Percentiles rank a stretch among this genome's conserved stretches.
Conservation (phyloP, 1,140 invertebrate genomes). For the Cyclargus thomasi region DNA sequence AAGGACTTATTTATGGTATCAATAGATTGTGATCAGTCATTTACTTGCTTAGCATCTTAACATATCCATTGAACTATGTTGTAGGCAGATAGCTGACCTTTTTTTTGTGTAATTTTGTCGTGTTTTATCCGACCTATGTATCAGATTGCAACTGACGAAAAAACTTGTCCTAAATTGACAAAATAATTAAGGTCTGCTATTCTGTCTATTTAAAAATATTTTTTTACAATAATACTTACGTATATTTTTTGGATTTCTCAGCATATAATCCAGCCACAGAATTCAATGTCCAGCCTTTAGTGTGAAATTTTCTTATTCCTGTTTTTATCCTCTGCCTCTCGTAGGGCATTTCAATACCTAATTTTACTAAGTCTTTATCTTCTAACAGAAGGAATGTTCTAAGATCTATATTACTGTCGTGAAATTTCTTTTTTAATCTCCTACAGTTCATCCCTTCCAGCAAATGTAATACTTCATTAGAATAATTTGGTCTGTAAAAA, state of each 20-base stretch:
- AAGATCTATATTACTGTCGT: slow-evolving; percentile 62
- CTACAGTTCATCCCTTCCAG: slow-evolving; percentile 77
- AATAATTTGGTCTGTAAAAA: slow-evolving; percentile 56
- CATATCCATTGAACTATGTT: too few species aligned
- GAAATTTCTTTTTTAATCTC: slow-evolving; percentile 53
- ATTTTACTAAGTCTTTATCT: slow-evolving; percentile 67
- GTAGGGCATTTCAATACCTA: slow-evolving; percentile 74
- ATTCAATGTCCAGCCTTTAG: slow-evolving; percentile 70
- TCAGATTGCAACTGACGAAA: too few species aligned
- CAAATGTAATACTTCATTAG: slow-evolving; percentile 55
- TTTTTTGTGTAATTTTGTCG: too few species aligned
- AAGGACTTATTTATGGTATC: too few species aligned
- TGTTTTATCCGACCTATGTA: too few species aligned
- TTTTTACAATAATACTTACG: slow-evolving; percentile 27
- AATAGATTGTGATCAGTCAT: too few species aligned
- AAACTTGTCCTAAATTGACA: too few species aligned
- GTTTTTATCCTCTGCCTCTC: slow-evolving; percentile 71
- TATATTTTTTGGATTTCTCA: slow-evolving; percentile 39
- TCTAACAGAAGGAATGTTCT: slow-evolving; percentile 72
- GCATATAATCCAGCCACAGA: slow-evolving; percentile 55
- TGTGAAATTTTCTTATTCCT: slow-evolving; percentile 73
- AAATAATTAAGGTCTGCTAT: too few species aligned
- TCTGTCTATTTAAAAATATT: too few species aligned
- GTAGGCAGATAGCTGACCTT: too few species aligned
- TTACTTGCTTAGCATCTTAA: too few species aligned